A percentile compares a stretch with the other conserved stretches of the same genome.
Conservation (phyloP, 1,140 invertebrate species). For the Lineus longissimus region DNA sequence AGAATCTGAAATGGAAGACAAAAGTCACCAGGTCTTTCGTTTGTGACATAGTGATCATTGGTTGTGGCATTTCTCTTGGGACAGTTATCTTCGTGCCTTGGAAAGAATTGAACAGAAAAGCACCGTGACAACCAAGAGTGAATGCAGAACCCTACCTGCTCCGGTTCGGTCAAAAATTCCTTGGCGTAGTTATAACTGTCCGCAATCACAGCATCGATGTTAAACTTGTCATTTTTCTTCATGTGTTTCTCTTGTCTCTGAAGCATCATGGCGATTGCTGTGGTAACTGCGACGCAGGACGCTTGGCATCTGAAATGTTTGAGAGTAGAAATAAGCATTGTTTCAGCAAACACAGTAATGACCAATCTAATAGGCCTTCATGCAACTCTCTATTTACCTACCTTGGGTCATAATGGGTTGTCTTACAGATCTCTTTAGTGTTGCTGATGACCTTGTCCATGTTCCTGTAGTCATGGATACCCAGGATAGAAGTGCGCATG, state of each 20-base stretch:
- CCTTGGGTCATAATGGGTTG: constrained; percentile 43
- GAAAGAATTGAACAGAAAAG: background rate
- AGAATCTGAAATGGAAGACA: background rate
- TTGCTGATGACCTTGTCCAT: constrained; percentile 46
- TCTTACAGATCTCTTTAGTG: constrained; percentile 37
- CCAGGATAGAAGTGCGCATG: constrained; percentile 34
- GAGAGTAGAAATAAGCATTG: no score
- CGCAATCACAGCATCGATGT: constrained; percentile 35
- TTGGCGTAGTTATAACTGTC: constrained; percentile 35
- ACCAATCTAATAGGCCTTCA: no score
- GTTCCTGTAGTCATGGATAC: constrained; percentile 36
- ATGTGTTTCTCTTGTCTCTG: constrained; percentile 38
- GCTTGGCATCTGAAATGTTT: constrained; percentile 36
- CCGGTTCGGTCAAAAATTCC: constrained; percentile 27
- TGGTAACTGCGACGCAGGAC: constrained; percentile 43
- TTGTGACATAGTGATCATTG: background rate
- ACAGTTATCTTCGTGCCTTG: background rate
- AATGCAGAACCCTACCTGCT: constrained; percentile 15
- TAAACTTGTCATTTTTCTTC: constrained; percentile 38
- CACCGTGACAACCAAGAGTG: background rate
- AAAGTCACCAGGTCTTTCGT: no score
- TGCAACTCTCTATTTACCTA: constrained; percentile 14
- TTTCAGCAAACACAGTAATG: no score
- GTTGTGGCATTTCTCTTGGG: background rate
- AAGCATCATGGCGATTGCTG: constrained; percentile 39